These are phyloP conservation scores for Falcunculus frontatus DNA, from an alignment of 2,113 vertebrate genomes.

Conservation along the genomic window DNA sequence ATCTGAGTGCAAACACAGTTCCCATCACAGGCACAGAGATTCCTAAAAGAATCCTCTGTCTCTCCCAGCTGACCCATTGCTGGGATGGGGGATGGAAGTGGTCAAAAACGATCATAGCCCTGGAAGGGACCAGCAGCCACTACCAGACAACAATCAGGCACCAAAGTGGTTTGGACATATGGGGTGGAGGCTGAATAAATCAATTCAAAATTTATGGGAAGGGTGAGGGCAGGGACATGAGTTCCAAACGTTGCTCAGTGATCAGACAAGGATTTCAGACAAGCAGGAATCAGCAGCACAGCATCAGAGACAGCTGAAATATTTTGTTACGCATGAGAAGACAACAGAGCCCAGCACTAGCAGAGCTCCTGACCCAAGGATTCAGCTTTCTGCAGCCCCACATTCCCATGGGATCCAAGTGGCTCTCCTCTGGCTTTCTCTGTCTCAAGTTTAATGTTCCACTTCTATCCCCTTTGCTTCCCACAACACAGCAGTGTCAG, in stretches of 20 bases:
- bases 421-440: background rate
- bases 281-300: background rate
- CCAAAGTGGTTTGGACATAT: background rate
- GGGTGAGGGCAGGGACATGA: background rate
- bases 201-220: background rate
- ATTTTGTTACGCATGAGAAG: background rate
- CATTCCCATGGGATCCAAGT: background rate
- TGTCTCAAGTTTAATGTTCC: background rate
- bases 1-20: background rate
- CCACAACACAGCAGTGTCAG: background rate
- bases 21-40: background rate
- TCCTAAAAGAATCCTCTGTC: background rate
- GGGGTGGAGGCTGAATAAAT: background rate
- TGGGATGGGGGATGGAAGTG: background rate
- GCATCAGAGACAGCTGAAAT: background rate
- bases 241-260: background rate
- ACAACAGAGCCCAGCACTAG: background rate
- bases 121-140: background rate
- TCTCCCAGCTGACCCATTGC: background rate
- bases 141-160: background rate
- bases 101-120: background rate
- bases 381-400: background rate
- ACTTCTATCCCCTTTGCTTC: background rate
- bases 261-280: background rate
- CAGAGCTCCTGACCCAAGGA: background rate